Evolutionary conservation across 2,797 vertebrate species (phyloP), one percentile per base, ranked within the genome.

Genomic region (Falco biarmicus): DNA sequence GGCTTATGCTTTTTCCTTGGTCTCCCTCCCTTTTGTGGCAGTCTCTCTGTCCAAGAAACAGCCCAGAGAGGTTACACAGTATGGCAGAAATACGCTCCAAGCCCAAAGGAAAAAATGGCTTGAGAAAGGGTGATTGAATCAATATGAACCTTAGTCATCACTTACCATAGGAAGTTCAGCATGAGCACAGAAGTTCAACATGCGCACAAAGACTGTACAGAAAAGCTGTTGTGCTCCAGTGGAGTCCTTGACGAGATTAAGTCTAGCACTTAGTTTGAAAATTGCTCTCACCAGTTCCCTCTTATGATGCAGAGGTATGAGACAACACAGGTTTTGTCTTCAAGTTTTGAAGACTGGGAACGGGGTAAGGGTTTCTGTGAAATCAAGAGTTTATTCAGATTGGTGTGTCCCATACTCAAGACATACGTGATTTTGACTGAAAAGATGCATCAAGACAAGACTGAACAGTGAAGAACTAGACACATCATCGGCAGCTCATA

Each of bases 61-160:
- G 31, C 7, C 15, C 14, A 13, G 48, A 83, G 47, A 37, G 5
- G 9, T 43, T 50, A 69, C 6, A n/a, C 3, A 11, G 19, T 11
- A 65, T 13, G 26, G 11, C 50, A 87, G 61, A 34, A 82, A 73
- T 48, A 82, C 60, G 17, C 15, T 84, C 29, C 25, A 76, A 64
- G 5, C 2, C 14, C 5, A 31, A 79, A 61, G 19, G n/a, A 32
- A 79, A 64, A 75, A 76, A 13, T 0, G 0, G 16, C 12, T 10
- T 15, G 14, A 83, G 56, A 39, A 1, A 15, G 32, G 5, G 24
- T 17, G n/a, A 61, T 20, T 50, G 60, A 24, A 87, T 85, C n/a
- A 61, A 61, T 59, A 78, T 0, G 3, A 84, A 37, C 50, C 28
- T 60, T 86, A 65, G 34, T 25, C 16, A 63, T 19, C 61, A 60